Evolutionary conservation across 64 coral and sea anemone genomes (phyloP).

Genomic region (Hydrozoanthus tunicans): DNA sequence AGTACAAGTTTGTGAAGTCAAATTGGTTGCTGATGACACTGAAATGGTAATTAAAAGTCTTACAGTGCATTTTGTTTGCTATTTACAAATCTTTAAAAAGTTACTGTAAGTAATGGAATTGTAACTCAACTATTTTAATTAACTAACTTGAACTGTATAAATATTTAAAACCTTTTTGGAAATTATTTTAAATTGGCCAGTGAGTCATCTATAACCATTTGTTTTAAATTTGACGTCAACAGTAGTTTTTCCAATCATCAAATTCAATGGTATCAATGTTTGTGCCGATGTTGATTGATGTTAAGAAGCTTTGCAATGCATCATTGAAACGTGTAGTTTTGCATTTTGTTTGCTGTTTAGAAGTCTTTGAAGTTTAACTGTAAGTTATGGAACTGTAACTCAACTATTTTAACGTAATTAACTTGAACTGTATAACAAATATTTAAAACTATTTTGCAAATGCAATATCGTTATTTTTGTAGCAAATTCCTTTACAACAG

Average conservation of each 20-base stretch:
- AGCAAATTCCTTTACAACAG: conserved; percentile 75
- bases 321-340: conserved; percentile 88
- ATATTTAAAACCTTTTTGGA: conserved; percentile 72
- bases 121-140: conserved; percentile 34
- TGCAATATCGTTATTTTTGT: conserved; percentile 75
- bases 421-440: conserved; percentile 77
- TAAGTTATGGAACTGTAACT: conserved; percentile 64
- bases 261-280: conserved; percentile 73
- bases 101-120: background rate
- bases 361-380: conserved; percentile 71
- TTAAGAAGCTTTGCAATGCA: conserved; percentile 84
- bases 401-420: conserved; percentile 61
- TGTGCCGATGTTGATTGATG: conserved; percentile 70
- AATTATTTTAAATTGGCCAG: conserved; percentile 77
- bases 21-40: too few species aligned
- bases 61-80: too few species aligned
- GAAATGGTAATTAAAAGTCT: too few species aligned
- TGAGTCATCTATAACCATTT: conserved; percentile 84
- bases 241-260: conserved; percentile 71
- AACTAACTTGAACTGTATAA: conserved; percentile 76
- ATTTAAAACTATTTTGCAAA: conserved; percentile 74
- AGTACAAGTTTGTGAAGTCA: too few species aligned
- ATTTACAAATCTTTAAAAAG: too few species aligned
- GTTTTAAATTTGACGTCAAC: conserved; percentile 68
- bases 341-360: conserved; percentile 68